Conservation (phyloP, 2,797 vertebrate species). For the Sebastes jordani region DNA sequence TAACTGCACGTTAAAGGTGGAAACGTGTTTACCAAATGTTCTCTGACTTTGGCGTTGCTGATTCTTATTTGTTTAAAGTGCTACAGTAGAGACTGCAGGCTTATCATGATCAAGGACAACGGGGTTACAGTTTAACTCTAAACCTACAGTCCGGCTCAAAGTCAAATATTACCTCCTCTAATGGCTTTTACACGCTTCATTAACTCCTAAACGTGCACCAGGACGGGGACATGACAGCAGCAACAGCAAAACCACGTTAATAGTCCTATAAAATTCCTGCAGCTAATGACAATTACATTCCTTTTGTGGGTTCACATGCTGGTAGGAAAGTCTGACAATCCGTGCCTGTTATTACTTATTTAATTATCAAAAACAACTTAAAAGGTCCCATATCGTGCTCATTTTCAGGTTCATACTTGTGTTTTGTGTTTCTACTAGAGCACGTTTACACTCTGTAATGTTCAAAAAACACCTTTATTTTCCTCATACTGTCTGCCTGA, state of each 20-base stretch:
- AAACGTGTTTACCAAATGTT: neutral
- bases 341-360: too few species aligned
- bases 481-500: too few species aligned
- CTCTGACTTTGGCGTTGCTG: neutral
- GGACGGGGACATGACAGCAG: neutral
- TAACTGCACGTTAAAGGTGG: too few species aligned
- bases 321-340: neutral
- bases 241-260: neutral
- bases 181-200: neutral
- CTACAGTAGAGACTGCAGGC: neutral
- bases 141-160: neutral
- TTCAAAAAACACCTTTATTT: too few species aligned
- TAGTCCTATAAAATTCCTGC: neutral
- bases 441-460: too few species aligned
- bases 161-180: constrained; percentile 35
- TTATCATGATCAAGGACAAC: constrained; percentile 19
- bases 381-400: too few species aligned
- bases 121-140: constrained; percentile 51
- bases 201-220: neutral
- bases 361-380: neutral
- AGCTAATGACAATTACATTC: neutral
- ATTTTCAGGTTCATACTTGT: too few species aligned
- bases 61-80: neutral
- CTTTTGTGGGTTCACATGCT: neutral
- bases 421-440: too few species aligned